Conservation (phyloP, 2,888 invertebrate genomes). For the Ochropleura plecta region DNA sequence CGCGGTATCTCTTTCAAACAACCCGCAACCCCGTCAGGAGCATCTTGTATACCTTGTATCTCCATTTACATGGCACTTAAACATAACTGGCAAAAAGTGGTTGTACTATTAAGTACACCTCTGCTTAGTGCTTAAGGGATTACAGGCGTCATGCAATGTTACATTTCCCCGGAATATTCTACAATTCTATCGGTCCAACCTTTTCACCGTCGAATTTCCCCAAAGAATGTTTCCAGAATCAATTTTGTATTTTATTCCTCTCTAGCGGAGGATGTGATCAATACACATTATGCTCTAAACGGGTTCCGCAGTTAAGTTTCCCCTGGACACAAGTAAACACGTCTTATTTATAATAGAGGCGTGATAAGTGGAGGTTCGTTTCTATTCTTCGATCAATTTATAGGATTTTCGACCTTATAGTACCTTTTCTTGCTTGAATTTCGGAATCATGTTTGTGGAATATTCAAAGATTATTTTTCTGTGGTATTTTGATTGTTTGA, state of each 20-base stretch:
- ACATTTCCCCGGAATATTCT: conserved; percentile 16
- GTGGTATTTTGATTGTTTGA: neutral
- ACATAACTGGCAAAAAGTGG: too few relatives aligned
- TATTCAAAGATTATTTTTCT: neutral
- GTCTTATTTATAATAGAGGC: conserved; percentile 64
- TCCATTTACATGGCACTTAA: too few relatives aligned
- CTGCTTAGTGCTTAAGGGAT: too few relatives aligned
- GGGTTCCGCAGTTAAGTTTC: conserved; percentile 53
- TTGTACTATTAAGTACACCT: too few relatives aligned
- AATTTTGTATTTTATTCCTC: conserved; percentile 65
- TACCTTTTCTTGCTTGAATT: neutral
- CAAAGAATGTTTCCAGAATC: conserved; percentile 50
- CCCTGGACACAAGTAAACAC: conserved; percentile 65
- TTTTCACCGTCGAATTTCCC: conserved; percentile 47
- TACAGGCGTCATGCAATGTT: neutral
- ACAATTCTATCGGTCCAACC: conserved; percentile 6
- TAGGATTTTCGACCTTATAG: conserved; percentile 24
- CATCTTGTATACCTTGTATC: too few relatives aligned
- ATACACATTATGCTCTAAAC: conserved; percentile 64
- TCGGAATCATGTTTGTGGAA: neutral
- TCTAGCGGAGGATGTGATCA: conserved; percentile 62
- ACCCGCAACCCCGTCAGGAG: too few relatives aligned
- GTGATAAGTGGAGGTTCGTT: conserved; percentile 65
- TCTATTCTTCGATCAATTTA: conserved; percentile 65
- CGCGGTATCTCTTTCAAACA: too few relatives aligned